Evolutionary conservation across 2,888 invertebrate genomes (phyloP).

Genomic region (Stenchaetothrips biformis): DNA sequence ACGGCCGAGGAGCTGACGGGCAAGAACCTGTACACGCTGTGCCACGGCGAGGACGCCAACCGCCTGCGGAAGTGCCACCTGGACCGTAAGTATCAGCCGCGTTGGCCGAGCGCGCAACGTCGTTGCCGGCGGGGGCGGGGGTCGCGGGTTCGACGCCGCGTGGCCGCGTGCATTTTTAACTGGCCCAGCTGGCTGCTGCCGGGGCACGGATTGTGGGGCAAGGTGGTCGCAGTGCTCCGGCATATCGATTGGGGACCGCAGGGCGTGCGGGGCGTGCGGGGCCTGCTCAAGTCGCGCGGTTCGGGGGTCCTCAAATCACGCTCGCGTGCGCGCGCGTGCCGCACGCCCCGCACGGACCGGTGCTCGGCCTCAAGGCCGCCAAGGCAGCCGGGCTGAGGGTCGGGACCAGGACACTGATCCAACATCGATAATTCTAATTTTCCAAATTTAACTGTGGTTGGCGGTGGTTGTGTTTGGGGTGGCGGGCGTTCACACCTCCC

Average conservation of each 20-base stretch:
- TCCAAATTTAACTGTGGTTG: too few relatives aligned
- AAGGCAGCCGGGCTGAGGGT: too few relatives aligned
- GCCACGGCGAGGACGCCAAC: constrained; percentile 93
- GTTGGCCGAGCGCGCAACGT: background rate
- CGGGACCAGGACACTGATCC: too few relatives aligned
- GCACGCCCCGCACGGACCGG: background rate
- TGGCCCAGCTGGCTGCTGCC: too few relatives aligned
- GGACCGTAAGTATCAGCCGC: constrained; percentile 81
- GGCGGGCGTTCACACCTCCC: too few relatives aligned
- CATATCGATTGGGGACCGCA: background rate
- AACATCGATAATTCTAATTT: too few relatives aligned
- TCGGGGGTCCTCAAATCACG: constrained; percentile 4
- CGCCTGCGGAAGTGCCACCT: constrained; percentile 90
- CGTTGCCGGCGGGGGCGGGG: background rate
- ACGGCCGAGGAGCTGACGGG: constrained; percentile 89
- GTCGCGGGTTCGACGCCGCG: background rate
- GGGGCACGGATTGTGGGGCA: too few relatives aligned
- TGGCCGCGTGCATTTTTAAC: background rate
- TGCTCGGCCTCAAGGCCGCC: background rate
- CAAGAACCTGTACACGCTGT: constrained; percentile 87
- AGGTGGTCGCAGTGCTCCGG: too few relatives aligned
- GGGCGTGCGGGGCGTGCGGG: background rate
- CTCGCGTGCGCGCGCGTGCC: background rate
- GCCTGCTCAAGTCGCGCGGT: constrained; percentile 15
- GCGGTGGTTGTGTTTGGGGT: too few relatives aligned